Conservation (phyloP, 2,888 invertebrate genomes). For the Cosmia pyralina region DNA sequence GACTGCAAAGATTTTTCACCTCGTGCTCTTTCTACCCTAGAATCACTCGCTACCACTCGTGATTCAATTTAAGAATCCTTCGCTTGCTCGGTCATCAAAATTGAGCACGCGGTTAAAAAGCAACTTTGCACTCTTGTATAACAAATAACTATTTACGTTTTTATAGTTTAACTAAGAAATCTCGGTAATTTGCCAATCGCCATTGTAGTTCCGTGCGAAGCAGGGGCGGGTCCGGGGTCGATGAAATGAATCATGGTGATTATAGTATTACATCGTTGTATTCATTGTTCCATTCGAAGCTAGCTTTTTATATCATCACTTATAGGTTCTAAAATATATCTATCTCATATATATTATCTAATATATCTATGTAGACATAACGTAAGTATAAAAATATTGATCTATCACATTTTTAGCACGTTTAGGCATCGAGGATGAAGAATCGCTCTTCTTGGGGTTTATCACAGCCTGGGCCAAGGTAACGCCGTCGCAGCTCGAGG, state of each 20-base stretch:
- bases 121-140: too few species aligned
- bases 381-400: constrained; percentile 31
- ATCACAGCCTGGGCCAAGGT: constrained; percentile 86
- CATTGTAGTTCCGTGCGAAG: background rate
- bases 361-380: background rate
- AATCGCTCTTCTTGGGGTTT: constrained; percentile 85
- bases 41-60: too few species aligned
- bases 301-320: constrained; percentile 18
- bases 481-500: constrained; percentile 82
- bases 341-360: too few species aligned
- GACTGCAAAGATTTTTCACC: too few species aligned
- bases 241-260: constrained; percentile 5
- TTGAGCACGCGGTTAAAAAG: too few species aligned
- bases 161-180: background rate
- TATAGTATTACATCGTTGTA: constrained; percentile 11
- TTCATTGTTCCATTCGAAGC: constrained; percentile 8
- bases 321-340: constrained; percentile 7
- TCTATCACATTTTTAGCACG: constrained; percentile 50
- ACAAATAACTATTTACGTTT: too few species aligned
- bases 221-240: background rate
- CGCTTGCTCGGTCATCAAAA: too few species aligned
- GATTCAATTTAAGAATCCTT: too few species aligned
- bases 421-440: constrained; percentile 79
- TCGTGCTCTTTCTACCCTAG: too few species aligned
- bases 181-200: background rate